Conservation (phyloP, 2,888 invertebrate genomes). For the Cephalotes varians region DNA sequence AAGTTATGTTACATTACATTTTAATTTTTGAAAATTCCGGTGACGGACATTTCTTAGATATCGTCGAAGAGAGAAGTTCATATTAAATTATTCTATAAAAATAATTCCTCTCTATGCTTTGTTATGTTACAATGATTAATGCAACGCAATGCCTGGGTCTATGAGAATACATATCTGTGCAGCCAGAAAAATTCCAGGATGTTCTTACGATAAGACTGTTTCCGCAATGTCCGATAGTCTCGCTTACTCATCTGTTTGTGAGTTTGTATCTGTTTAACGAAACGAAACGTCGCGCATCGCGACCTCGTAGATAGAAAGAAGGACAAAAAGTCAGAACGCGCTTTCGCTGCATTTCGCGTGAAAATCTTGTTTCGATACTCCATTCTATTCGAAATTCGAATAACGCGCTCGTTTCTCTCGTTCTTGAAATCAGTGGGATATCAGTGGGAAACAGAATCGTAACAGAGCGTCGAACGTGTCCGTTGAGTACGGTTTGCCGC, state of each 20-base stretch:
- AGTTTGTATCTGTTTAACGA: slow-evolving; percentile 22
- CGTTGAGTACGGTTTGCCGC: background rate
- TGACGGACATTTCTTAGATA: background rate
- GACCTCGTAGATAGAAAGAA: background rate
- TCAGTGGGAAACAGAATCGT: slow-evolving; percentile 3
- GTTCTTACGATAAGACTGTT: slow-evolving; percentile 68
- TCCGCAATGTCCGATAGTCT: slow-evolving; percentile 66
- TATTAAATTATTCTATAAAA: background rate
- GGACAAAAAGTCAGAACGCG: background rate
- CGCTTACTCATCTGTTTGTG: slow-evolving; percentile 57
- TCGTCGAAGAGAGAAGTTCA: background rate
- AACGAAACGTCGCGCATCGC: background rate
- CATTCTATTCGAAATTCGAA: background rate
- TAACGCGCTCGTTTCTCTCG: background rate
- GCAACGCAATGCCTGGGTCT: background rate
- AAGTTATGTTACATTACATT: background rate
- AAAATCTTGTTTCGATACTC: background rate
- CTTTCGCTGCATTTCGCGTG: background rate
- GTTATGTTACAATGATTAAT: background rate
- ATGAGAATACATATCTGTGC: slow-evolving; percentile 27
- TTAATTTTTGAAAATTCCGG: background rate
- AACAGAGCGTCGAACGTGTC: background rate
- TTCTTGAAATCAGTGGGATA: background rate
- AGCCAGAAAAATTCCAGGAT: slow-evolving; percentile 68
- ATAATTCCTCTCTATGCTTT: background rate